Conservation (phyloP, 2,797 vertebrate species). For the Harpagifer antarcticus region DNA sequence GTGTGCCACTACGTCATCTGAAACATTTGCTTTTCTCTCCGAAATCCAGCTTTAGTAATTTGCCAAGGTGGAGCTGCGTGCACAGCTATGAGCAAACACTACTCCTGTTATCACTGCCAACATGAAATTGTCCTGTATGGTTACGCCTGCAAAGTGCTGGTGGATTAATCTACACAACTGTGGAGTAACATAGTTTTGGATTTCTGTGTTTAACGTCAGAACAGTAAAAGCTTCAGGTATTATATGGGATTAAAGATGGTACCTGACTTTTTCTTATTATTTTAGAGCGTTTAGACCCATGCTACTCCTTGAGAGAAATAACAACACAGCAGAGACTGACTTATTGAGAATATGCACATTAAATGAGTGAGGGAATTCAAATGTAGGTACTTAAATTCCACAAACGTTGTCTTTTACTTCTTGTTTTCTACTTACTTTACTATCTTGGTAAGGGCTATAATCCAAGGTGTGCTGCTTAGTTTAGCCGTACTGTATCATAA, state of each 20-base stretch:
- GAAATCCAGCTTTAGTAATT: constrained; percentile 68
- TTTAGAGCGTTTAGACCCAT: not conserved
- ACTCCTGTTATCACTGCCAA: constrained; percentile 50
- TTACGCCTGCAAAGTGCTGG: constrained; percentile 4
- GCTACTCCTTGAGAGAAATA: not conserved
- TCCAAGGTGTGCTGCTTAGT: not conserved
- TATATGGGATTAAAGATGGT: not conserved
- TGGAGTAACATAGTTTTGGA: not conserved
- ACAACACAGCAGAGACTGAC: too few relatives aligned
- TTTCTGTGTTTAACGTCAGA: constrained; percentile 6
- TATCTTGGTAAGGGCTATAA: not conserved
- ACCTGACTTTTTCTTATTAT: not conserved
- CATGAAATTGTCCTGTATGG: constrained; percentile 13
- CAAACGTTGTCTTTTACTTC: not conserved
- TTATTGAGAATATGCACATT: not conserved
- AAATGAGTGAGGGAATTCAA: not conserved
- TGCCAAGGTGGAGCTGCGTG: constrained; percentile 70
- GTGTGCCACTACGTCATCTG: constrained; percentile 64
- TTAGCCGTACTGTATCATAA: not conserved
- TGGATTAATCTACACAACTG: constrained; percentile 13
- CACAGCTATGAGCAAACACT: constrained; percentile 65
- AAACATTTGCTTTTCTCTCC: constrained; percentile 69
- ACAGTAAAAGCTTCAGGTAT: constrained; percentile 1
- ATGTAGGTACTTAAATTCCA: not conserved
- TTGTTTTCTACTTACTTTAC: not conserved